A percentile compares a stretch with the other conserved stretches of the same genome.
These are phyloP conservation scores for Dipodomys spectabilis DNA, from an alignment of 2,113 vertebrate genomes.

Conservation along the genomic window DNA sequence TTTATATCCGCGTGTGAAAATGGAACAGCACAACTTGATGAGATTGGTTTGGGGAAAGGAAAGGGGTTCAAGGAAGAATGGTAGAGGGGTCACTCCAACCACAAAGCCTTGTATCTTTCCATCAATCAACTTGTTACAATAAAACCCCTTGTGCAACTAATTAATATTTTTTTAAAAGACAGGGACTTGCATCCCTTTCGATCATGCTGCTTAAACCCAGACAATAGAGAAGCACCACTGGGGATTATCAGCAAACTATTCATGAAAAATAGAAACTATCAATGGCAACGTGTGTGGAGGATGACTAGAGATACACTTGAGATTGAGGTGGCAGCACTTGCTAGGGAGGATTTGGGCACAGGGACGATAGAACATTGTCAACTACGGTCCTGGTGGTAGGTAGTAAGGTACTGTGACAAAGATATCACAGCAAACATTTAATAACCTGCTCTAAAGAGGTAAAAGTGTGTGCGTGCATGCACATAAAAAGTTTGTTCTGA, in stretches of 20 bases:
- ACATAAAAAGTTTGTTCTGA: not conserved
- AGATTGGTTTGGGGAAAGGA: no score
- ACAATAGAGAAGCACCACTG: no score
- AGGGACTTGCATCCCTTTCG: not conserved
- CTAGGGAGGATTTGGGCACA: not conserved
- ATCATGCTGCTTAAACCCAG: not conserved
- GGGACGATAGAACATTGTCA: fast-evolving
- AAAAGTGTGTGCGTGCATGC: not conserved
- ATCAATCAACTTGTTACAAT: no score
- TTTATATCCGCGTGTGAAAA: no score
- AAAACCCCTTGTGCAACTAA: no score
- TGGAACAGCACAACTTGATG: no score
- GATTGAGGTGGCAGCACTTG: not conserved
- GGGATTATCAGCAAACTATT: not conserved
- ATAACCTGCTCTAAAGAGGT: not conserved
- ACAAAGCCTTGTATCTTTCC: no score
- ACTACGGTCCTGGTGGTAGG: not conserved
- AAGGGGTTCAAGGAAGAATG: no score
- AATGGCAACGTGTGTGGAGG: not conserved
- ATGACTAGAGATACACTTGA: fast-evolving
- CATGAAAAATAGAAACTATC: not conserved
- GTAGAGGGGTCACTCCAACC: no score
- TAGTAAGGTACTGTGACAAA: not conserved
- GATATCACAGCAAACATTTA: no score
- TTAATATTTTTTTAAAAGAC: no score